Evolutionary conservation across 2,113 vertebrate genomes (phyloP).

Genomic region (Potamarius usumacintae): DNA sequence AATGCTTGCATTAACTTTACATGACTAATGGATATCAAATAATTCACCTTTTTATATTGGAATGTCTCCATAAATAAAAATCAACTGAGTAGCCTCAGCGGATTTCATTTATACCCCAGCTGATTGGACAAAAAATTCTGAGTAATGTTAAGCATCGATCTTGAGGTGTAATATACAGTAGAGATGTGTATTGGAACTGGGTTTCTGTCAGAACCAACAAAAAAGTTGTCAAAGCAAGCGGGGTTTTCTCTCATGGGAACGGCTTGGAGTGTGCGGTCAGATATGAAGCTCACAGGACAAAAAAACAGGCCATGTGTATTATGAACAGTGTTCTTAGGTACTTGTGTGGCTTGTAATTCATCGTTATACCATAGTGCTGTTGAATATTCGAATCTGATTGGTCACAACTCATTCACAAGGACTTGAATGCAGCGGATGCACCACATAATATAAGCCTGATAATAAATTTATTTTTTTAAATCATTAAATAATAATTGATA

Average conservation of each 20-base stretch:
- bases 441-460: no score
- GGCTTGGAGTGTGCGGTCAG: no score
- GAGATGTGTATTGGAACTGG: neutral
- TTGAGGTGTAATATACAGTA: neutral
- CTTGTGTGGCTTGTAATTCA: neutral
- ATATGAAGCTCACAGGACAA: no score
- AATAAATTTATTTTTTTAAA: no score
- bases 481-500: no score
- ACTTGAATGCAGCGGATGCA: no score
- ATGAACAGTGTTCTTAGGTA: neutral
- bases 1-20: conserved; percentile 14
- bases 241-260: neutral
- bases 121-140: conserved; percentile 1
- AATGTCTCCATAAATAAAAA: conserved; percentile 16
- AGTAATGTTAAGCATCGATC: neutral
- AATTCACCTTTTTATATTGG: neutral
- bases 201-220: neutral
- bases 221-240: neutral
- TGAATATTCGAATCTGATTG: neutral
- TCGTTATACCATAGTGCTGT: neutral
- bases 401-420: no score
- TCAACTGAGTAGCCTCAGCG: neutral
- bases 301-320: no score
- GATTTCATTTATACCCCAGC: neutral
- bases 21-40: conserved; percentile 16